Conservation (phyloP, 2,888 invertebrate genomes). For the Falcaria lacertinaria region DNA sequence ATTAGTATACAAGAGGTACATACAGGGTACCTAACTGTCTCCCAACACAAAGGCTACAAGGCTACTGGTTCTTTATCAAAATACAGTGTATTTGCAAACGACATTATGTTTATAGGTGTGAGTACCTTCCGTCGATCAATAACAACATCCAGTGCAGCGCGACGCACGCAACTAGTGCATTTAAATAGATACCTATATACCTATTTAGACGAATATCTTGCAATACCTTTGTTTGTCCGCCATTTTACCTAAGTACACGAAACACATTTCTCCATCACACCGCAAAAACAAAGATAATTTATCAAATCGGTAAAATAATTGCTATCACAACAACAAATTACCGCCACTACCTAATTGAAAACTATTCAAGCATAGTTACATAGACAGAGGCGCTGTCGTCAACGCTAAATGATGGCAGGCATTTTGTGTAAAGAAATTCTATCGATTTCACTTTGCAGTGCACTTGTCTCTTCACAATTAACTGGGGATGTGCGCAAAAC, state of each 20-base stretch:
- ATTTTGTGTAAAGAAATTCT: conserved; percentile 12
- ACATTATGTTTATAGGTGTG: no score
- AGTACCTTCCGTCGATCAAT: no score
- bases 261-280: conserved; percentile 2
- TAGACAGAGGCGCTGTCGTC: conserved; percentile 67
- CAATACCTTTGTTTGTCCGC: conserved; percentile 14
- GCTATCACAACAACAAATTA: conserved; percentile 36
- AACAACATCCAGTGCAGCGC: no score
- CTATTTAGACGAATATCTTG: no score
- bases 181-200: no score
- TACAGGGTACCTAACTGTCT: no score
- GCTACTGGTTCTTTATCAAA: no score
- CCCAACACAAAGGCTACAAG: no score
- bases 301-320: conserved; percentile 6
- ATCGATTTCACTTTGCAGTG: conserved; percentile 17
- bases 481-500: no score
- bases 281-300: conserved; percentile 7
- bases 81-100: no score
- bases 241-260: conserved; percentile 23
- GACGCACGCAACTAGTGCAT: no score
- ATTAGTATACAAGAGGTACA: no score
- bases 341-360: conserved; percentile 52
- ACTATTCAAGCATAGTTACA: conserved; percentile 32
- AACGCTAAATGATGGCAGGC: conserved; percentile 28
- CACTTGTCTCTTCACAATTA: neutral